Evolutionary conservation across 2,888 invertebrate genomes (phyloP).

Genomic region (Digitonthophagus gazella): DNA sequence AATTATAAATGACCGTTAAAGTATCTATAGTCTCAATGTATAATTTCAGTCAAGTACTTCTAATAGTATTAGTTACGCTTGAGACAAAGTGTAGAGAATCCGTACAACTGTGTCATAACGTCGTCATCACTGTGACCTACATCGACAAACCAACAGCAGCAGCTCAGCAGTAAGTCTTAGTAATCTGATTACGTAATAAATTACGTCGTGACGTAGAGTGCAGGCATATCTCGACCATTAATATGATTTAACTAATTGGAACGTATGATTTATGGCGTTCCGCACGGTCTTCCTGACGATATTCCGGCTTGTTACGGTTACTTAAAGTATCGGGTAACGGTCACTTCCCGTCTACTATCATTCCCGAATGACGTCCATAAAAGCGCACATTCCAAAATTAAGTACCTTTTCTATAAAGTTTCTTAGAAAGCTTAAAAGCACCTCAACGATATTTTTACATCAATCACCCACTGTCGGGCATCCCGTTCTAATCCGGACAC

Average conservation of each 20-base stretch:
- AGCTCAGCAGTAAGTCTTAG: background rate
- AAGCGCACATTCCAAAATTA: too few species aligned
- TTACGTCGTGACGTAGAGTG: background rate
- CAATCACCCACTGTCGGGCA: background rate
- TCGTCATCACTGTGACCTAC: background rate
- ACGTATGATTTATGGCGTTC: background rate
- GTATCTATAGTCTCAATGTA: background rate
- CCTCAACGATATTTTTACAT: too few species aligned
- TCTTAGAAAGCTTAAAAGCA: too few species aligned
- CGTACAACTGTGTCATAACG: background rate
- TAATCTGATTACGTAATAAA: background rate
- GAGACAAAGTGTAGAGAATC: background rate
- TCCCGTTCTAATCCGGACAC: conserved; percentile 7
- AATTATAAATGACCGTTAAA: too few species aligned
- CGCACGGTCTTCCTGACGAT: background rate
- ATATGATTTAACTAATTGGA: background rate
- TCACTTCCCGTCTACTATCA: background rate
- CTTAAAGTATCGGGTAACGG: background rate
- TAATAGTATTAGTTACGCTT: background rate
- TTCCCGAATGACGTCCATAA: background rate
- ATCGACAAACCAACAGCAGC: background rate
- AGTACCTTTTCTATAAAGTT: too few species aligned
- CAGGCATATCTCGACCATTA: background rate
- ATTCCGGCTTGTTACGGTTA: background rate
- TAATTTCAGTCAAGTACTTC: background rate